Percentiles rank a stretch among this genome's conserved stretches.
Evolutionary conservation across 2,888 invertebrate genomes (phyloP).

Genomic region (Dryadula phaetusa): DNA sequence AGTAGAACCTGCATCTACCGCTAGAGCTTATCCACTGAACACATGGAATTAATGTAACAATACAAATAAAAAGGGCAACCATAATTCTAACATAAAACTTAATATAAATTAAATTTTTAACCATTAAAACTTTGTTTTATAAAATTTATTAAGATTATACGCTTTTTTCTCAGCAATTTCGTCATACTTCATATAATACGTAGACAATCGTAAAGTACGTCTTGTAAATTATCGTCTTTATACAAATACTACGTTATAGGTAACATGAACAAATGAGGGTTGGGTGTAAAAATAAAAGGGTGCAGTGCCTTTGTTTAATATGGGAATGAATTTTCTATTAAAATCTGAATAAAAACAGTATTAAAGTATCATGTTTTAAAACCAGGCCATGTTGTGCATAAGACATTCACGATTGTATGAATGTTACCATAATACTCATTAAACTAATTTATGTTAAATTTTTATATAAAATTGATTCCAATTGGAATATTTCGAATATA

Average conservation of each 20-base stretch:
- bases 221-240: conserved; percentile 24
- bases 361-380: neutral
- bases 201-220: neutral
- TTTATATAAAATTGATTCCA: too few relatives aligned
- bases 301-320: neutral
- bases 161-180: neutral
- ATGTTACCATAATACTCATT: too few relatives aligned
- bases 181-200: neutral
- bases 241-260: conserved; percentile 22
- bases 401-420: too few relatives aligned
- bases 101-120: too few relatives aligned
- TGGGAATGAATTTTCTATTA: neutral
- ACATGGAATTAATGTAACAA: too few relatives aligned
- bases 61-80: too few relatives aligned
- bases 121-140: neutral
- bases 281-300: conserved; percentile 23
- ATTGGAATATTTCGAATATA: too few relatives aligned
- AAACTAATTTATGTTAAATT: too few relatives aligned
- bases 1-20: too few relatives aligned
- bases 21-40: neutral
- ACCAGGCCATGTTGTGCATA: neutral
- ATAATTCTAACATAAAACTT: too few relatives aligned
- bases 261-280: conserved; percentile 31
- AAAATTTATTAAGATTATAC: neutral
- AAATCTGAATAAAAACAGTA: neutral